Base-by-base conservation (phyloP, 2,113 vertebrate species). In the Indicator maculatus region DNA sequence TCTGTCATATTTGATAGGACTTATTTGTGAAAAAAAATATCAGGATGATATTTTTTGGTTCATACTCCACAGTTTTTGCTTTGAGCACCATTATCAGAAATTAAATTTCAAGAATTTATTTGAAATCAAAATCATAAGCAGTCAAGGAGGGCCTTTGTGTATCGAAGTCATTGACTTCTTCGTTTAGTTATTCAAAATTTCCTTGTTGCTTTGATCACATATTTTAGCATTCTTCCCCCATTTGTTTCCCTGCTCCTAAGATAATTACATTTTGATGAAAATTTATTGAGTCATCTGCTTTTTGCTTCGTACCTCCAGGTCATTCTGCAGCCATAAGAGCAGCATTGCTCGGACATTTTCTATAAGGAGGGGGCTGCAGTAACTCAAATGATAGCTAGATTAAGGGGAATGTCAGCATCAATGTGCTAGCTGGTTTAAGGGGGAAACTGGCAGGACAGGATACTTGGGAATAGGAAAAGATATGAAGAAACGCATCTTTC, bases 221-320 rank as follows among this genome's bases (percentile, higher is more conserved):
- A 96, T 97, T 97, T 95, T 96, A 97, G 95, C 76, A 16, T 92
- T 96, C 88, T 96, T 80, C 84, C 90, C 76, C 86, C 89, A 94
- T 94, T 97, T 96, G 96, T 95, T 97, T 98, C 80, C 94, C 78
- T 96, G 91, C 82, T 97, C 96, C 96, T 92, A 88, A 95, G 96
- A 94, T 97, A 97, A 98, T 97, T 96, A 91, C 36, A 83, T 97
- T 97, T 96, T 97, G 96, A 97, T 96, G 97, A 97, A 98, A 97
- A 97, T 96, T 95, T 98, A 98, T 97, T 96, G 94, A 96, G 96
- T 97, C 97, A 97, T 98, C 96, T 97, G 96, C 5, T 97, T 98
- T 98, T 97, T 86, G 77, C 96, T 96, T 97, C 96, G 96, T 90
- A 97, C 96, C 86, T 96, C 95, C 95, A 90, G 96, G 96, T 97